These are phyloP conservation scores for Megaustenia siamemsis DNA, from an alignment of 2,888 invertebrate species.

Conservation along the genomic window DNA sequence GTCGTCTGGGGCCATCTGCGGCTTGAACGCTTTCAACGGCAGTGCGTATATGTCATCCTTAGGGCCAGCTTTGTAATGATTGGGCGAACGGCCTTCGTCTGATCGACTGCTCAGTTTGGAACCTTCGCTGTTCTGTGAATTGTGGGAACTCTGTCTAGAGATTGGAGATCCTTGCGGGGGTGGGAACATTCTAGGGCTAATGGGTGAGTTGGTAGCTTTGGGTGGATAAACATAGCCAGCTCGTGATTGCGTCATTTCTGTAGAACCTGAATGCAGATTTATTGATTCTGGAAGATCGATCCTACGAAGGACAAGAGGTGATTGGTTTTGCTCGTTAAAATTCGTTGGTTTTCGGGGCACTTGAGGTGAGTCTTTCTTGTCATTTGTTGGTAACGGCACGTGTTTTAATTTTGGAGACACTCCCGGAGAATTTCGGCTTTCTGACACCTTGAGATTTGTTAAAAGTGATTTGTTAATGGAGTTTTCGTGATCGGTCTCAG, in stretches of 20 bases:
- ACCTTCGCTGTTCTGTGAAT: conserved; percentile 63
- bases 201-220: conserved; percentile 38
- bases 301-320: neutral
- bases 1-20: neutral
- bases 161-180: conserved; percentile 54
- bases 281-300: neutral
- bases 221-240: conserved; percentile 19
- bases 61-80: conserved; percentile 30
- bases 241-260: neutral
- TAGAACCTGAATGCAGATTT: neutral
- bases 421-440: neutral
- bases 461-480: neutral
- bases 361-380: neutral
- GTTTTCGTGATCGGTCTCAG: neutral
- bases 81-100: conserved; percentile 42
- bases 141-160: conserved; percentile 63
- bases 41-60: conserved; percentile 36
- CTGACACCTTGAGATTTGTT: neutral
- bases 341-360: neutral
- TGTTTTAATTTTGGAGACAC: neutral
- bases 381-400: neutral
- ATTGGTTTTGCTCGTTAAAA: neutral
- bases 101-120: conserved; percentile 59
- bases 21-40: neutral
- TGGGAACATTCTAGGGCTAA: conserved; percentile 42